A percentile compares a stretch with the other conserved stretches of the same genome.
Conservation (phyloP, 1,140 invertebrate genomes). For the Homarus americanus region DNA sequence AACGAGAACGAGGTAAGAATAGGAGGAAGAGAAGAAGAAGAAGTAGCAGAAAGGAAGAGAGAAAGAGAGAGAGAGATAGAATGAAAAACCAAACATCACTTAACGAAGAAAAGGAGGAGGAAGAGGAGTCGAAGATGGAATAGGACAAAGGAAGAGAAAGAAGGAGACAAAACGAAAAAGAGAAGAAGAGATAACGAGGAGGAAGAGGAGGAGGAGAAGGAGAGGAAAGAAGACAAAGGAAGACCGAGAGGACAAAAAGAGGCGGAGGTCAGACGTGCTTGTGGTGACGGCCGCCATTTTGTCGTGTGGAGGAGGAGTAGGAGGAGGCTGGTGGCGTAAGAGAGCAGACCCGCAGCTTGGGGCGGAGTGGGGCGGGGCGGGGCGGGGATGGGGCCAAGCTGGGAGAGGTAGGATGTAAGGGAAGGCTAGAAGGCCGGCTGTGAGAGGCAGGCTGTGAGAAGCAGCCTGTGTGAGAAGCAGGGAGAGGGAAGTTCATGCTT, state of each 20-base stretch:
- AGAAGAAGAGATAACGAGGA: neutral
- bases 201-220: neutral
- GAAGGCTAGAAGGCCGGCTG: neutral
- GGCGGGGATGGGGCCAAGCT: neutral
- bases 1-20: no score
- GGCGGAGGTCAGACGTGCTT: neutral
- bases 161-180: neutral
- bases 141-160: neutral
- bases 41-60: neutral
- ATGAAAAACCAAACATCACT: no score
- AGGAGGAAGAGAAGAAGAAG: neutral
- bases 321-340: no score
- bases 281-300: conserved; percentile 12
- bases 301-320: conserved; percentile 3
- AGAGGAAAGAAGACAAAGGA: neutral
- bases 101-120: neutral
- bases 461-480: no score
- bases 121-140: neutral
- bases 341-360: neutral
- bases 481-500: no score
- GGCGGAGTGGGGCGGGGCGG: neutral
- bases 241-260: neutral
- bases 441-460: no score
- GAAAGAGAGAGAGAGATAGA: neutral
- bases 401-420: neutral